Evolutionary conservation across 2,797 vertebrate species (phyloP).

Genomic region (Pipistrellus kuhlii): DNA sequence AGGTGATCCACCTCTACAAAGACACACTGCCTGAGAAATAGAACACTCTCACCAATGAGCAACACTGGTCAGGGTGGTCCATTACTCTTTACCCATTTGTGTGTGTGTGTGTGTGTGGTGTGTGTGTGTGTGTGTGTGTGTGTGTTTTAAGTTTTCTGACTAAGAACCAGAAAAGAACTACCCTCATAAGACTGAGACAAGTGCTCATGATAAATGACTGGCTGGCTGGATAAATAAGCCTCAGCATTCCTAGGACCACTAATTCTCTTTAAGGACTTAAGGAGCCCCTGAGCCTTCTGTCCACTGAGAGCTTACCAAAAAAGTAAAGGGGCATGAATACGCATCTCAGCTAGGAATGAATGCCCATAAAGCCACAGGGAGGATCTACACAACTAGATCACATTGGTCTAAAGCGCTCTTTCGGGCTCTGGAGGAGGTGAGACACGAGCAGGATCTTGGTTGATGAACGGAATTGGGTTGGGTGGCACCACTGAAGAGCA

Average conservation of each 20-base stretch:
- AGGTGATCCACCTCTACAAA: not conserved
- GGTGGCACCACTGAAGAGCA: not conserved
- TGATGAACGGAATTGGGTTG: too few species aligned
- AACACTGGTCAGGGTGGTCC: too few species aligned
- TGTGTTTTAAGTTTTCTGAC: not conserved
- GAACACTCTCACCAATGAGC: not conserved
- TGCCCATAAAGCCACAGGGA: rapidly evolving
- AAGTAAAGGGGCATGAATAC: not conserved
- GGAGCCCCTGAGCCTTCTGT: not conserved
- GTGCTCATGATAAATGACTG: not conserved
- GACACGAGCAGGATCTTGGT: not conserved
- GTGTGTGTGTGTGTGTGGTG: too few species aligned
- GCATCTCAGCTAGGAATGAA: not conserved
- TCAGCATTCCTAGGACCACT: rapidly evolving
- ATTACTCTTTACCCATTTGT: not conserved
- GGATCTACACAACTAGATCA: not conserved
- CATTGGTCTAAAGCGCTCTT: not conserved
- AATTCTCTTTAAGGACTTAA: not conserved
- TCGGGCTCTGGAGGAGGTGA: not conserved
- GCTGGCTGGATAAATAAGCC: not conserved
- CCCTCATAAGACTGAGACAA: not conserved
- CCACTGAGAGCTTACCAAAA: not conserved
- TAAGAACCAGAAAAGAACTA: not conserved
- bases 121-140: too few species aligned
- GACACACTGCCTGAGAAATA: not conserved